phyloP scores from a whole-genome alignment of 2,113 vertebrate genomes.

The Protobothrops mucrosquamatus region DNA sequence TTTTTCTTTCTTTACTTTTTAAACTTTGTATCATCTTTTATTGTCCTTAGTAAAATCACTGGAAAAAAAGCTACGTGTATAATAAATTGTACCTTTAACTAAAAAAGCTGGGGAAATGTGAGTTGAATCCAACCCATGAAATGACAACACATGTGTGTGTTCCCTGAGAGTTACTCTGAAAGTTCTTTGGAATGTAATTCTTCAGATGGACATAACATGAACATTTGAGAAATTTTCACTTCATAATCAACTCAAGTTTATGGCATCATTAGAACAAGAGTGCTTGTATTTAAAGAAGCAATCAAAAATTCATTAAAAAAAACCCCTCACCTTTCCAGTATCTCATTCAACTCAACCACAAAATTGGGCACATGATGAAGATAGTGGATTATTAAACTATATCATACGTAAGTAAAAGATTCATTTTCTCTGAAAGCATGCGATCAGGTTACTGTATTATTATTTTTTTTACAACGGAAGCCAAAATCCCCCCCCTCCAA shows the following conservation, averaged over 20 bases:
- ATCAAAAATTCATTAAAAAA: background rate
- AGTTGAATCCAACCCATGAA: constrained; percentile 35
- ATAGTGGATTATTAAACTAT: constrained; percentile 9
- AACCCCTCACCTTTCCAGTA: background rate
- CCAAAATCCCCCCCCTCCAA: background rate
- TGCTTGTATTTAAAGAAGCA: background rate
- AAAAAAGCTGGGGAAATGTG: background rate
- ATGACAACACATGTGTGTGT: constrained; percentile 5
- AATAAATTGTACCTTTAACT: background rate
- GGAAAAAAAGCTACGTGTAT: background rate
- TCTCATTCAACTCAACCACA: background rate
- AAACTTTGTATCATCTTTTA: background rate
- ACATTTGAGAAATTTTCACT: constrained; percentile 10
- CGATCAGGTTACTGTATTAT: constrained; percentile 27
- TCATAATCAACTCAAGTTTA: background rate
- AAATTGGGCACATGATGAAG: background rate
- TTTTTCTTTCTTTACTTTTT: background rate
- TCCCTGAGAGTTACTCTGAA: constrained; percentile 63
- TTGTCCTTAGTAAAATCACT: background rate
- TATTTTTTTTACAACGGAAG: constrained; percentile 17
- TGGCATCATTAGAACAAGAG: constrained; percentile 23
- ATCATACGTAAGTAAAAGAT: constrained; percentile 17
- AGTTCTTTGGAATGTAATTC: constrained; percentile 51
- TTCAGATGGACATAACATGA: constrained; percentile 8
- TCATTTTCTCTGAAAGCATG: constrained; percentile 36